phyloP scores from a whole-genome alignment of 2,113 vertebrate genomes.

The Xenotilapia flavipinnis region DNA sequence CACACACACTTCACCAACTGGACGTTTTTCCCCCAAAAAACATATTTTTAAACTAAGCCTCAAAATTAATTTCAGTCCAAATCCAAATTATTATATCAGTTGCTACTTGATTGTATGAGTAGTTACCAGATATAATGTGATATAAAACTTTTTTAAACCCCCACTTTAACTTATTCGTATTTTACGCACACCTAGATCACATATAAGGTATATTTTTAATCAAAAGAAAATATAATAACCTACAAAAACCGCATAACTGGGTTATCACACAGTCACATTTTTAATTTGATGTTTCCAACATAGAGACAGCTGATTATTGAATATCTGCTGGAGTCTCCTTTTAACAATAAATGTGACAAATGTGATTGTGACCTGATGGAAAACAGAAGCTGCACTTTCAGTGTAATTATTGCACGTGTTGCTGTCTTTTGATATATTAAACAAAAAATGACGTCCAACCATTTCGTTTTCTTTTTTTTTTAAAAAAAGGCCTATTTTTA shows the following conservation, averaged over 20 bases:
- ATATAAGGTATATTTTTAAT: not conserved
- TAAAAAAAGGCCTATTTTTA: fast-evolving
- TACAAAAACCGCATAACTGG: fast-evolving
- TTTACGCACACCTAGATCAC: not conserved
- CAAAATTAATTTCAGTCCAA: not conserved
- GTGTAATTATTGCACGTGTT: not conserved
- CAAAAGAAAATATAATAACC: not conserved
- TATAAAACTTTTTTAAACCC: fast-evolving
- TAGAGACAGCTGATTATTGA: not conserved
- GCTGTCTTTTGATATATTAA: not conserved
- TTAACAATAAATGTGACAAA: not conserved
- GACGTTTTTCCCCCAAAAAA: fast-evolving
- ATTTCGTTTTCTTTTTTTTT: not conserved
- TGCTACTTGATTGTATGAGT: not conserved
- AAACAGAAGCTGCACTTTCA: not conserved
- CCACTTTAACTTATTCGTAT: fast-evolving
- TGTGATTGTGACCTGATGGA: not conserved
- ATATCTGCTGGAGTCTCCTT: not conserved
- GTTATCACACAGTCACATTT: not conserved
- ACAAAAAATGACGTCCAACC: not conserved
- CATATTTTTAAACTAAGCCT: not conserved
- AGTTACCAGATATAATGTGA: not conserved
- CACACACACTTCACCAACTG: not conserved
- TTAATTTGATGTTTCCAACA: not conserved
- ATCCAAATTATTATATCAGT: not conserved